Percentiles rank a stretch among this genome's conserved stretches.
phyloP scores from a whole-genome alignment of 53 echinoderm and acorn worm genomes.

The Arbacia lixula region DNA sequence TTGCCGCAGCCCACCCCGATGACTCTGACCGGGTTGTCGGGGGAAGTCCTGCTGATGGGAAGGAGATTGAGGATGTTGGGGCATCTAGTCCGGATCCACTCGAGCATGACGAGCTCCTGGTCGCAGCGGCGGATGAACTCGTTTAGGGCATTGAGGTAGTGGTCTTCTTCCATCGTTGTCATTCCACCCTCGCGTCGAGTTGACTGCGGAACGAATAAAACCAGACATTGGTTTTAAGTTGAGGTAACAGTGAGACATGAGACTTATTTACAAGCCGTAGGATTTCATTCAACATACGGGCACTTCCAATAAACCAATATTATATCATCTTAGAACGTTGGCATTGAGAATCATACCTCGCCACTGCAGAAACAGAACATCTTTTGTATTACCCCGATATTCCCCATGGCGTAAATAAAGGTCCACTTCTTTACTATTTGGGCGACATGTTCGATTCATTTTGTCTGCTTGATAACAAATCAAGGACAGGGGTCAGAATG shows the following conservation, averaged over 20 bases:
- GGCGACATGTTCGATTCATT: no score
- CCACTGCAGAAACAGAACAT: background rate
- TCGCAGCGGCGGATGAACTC: constrained; percentile 84
- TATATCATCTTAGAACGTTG: no score
- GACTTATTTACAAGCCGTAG: no score
- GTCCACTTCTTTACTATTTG: no score
- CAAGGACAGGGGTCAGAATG: no score
- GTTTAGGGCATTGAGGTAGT: constrained; percentile 71
- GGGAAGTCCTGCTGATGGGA: constrained; percentile 23
- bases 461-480: no score
- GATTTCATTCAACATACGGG: no score
- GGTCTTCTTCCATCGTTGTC: constrained; percentile 76
- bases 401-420: no score
- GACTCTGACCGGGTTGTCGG: constrained; percentile 62
- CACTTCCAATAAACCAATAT: no score
- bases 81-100: constrained; percentile 76
- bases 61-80: constrained; percentile 64
- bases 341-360: background rate
- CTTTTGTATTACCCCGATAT: no score
- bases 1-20: constrained; percentile 89
- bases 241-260: no score
- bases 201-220: background rate
- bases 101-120: constrained; percentile 78
- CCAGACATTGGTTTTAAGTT: background rate
- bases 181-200: constrained; percentile 49